A percentile compares a stretch with the other conserved stretches of the same genome.
phyloP scores from a whole-genome alignment of 2,888 invertebrate genomes.

The Philaethria dido region DNA sequence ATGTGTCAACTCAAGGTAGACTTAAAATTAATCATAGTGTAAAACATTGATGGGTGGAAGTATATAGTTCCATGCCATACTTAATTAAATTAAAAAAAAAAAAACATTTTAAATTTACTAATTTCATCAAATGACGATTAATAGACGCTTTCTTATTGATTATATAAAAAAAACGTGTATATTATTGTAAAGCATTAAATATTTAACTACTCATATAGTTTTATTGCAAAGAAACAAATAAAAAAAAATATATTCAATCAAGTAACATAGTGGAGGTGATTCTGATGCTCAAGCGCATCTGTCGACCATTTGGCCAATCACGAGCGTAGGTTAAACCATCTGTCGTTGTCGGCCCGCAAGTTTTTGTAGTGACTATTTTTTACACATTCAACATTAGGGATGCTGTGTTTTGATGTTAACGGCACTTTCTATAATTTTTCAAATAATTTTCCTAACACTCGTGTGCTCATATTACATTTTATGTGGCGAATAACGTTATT shows the following conservation, averaged over 20 bases:
- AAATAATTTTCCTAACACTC: background rate
- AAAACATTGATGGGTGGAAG: too few relatives aligned
- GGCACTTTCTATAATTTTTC: background rate
- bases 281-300: slow-evolving; percentile 60
- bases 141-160: too few relatives aligned
- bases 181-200: too few relatives aligned
- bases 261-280: slow-evolving; percentile 29
- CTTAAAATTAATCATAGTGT: background rate
- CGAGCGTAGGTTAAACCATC: slow-evolving; percentile 68
- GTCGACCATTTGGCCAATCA: slow-evolving; percentile 68
- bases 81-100: too few relatives aligned
- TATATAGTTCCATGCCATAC: too few relatives aligned
- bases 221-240: background rate
- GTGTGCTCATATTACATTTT: too few relatives aligned
- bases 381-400: background rate
- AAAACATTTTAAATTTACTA: too few relatives aligned
- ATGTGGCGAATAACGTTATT: too few relatives aligned
- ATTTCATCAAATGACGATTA: too few relatives aligned
- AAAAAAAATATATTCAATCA: slow-evolving; percentile 16
- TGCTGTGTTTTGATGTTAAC: background rate
- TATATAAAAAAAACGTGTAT: too few relatives aligned
- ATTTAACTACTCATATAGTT: too few relatives aligned
- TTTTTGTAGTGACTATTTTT: slow-evolving; percentile 64
- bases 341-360: slow-evolving; percentile 64
- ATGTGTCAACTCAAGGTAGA: background rate